These are phyloP conservation scores for Mobula hypostoma DNA, from an alignment of 2,113 vertebrate genomes.

Conservation along the genomic window DNA sequence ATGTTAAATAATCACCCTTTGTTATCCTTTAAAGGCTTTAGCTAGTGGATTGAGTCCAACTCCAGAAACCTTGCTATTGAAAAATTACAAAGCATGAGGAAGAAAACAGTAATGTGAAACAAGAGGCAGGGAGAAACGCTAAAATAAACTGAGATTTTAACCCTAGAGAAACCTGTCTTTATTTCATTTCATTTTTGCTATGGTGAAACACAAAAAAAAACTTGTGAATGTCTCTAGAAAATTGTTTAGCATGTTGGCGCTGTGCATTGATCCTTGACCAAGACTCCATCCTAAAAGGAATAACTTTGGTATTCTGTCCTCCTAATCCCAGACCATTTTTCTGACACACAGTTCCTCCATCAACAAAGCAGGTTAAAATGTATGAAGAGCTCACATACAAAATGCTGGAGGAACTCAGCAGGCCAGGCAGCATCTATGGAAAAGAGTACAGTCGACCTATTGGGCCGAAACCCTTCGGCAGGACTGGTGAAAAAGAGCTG, in stretches of 20 bases:
- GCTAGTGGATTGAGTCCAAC: neutral
- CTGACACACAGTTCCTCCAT: neutral
- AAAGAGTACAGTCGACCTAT: too few relatives aligned
- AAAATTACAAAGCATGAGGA: too few relatives aligned
- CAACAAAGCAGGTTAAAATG: neutral
- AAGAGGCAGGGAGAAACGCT: too few relatives aligned
- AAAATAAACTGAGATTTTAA: too few relatives aligned
- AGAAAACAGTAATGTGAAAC: too few relatives aligned
- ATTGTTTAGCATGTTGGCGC: neutral
- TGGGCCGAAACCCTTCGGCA: too few relatives aligned
- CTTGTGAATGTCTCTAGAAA: neutral
- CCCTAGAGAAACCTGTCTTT: neutral
- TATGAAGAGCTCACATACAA: neutral
- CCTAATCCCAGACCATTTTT: neutral
- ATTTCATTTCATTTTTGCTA: neutral
- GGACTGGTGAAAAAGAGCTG: too few relatives aligned
- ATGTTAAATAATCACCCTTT: neutral
- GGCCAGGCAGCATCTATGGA: too few relatives aligned
- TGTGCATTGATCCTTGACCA: neutral
- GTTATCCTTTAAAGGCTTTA: neutral
- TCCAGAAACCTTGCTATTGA: too few relatives aligned
- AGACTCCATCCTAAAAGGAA: neutral
- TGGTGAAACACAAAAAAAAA: neutral
- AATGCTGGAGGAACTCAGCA: too few relatives aligned
- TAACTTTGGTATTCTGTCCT: neutral